Evolutionary conservation across 2,888 invertebrate species (phyloP), one percentile per base, ranked within the genome.

Genomic region (Bembecia ichneumoniformis): DNA sequence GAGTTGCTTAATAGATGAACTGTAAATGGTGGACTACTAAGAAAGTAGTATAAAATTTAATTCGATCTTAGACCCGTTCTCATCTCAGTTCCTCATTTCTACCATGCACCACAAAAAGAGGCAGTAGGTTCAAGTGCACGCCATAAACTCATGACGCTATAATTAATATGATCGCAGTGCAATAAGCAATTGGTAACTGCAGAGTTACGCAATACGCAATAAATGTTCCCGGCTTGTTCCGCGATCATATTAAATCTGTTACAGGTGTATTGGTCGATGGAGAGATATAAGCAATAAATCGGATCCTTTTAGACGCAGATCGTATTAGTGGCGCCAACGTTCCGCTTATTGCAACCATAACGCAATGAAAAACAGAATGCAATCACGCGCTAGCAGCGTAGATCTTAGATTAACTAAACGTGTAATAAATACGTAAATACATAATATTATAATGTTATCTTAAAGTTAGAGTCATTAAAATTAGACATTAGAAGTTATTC

Each of bases 301-400:
- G 68, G 68, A 76, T 72, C 61, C 63, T 71, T 65, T 71, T 46
- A 44, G 51, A 43, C 52, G 48, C 49, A 48, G 52, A 74, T 74
- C 74, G 74, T 69, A 74, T 74, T 74, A 72, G 72, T 71, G 83
- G 83, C 83, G 84, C 82, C 82, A 76, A 69, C 71, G 72, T 71
- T 72, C 73, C 73, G 73, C 68, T 71, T 63, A 63, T 54, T 40
- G 40, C 54, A 52, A 40, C 40, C n/a, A 40, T 40, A 40, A 14
- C 14, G 14, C n/a, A 40, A 40, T 5, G 40, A 40, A 14, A 40
- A 40, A 40, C 13, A 40, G 40, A 13, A 40, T 40, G 40, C 40
- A 40, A 40, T 14, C 14, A 9, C 28, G 28, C 9, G 28, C 28
- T 9, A 28, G 28, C 28, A 9, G 28, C 28, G 28, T 28, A 4